Base-by-base conservation (phyloP, 1,140 invertebrate genomes). In the Forficula auricularia region DNA sequence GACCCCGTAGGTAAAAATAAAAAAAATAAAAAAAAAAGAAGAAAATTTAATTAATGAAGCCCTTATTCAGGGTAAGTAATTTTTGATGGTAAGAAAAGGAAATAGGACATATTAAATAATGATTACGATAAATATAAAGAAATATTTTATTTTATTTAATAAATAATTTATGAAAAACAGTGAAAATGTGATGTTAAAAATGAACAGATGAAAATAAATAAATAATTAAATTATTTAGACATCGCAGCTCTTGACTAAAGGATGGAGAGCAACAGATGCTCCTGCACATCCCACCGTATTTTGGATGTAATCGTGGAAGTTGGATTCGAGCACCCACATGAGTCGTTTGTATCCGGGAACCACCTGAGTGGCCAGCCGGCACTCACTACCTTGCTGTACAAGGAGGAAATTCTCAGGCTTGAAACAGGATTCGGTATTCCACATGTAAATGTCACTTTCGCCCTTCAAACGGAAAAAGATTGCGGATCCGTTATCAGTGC, bases 271-370 rank as follows among this genome's bases (percentile, higher is more conserved):
- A 14, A 71, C 61, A 8, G 66, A 68, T 3, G 68, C 59, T 14
- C 65, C 71, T 49, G 63, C 71, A 48, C 71, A 72, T 10, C 73
- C 73, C 12, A 73, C 66, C 8, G 64, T 70, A 40, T 66, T 67
- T 38, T 68, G 62, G 52, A 75, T 65, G 49, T 61, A 77, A 57
- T 75, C 72, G 0, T 64, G 68, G 52, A 75, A 74, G 52, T 76
- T 75, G 38, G 68, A 70, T 49, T 75, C 69, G 31, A 77, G 52
- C 2, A 73, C 60, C 6, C 72, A 55, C 63, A 75, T 70, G n/a
- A 58, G 59, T 2, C 63, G 56, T 19, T 62, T 67, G 47, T 65
- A 63, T 49, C 72, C 73, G 2, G 70, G 61, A 6, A 68, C 50
- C 0, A 71, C 67, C 16, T 72, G 68, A 4, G 70, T 74, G 2